Evolutionary conservation across 1,140 invertebrate species (phyloP).

Genomic region (Helicoverpa zea): DNA sequence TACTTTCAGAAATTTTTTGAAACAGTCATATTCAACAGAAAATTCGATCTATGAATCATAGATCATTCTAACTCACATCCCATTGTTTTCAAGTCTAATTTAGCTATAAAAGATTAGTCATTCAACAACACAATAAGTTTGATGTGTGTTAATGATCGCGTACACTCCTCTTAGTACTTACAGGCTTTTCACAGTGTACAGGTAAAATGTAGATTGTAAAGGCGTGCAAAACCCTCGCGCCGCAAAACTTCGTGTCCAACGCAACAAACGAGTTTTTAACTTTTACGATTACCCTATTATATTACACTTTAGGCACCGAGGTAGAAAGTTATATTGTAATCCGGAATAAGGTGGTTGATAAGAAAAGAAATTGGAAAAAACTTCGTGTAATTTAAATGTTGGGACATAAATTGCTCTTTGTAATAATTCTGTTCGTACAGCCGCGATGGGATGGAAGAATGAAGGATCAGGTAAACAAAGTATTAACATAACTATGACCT

Average conservation of each 20-base stretch:
- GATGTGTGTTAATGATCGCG: too few species aligned
- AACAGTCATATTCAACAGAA: too few species aligned
- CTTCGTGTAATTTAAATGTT: constrained; percentile 25
- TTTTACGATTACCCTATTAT: constrained; percentile 60
- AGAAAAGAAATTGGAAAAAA: constrained; percentile 21
- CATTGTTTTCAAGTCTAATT: too few species aligned
- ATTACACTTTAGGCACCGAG: constrained; percentile 29
- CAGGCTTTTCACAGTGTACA: constrained; percentile 15
- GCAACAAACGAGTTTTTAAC: constrained; percentile 66
- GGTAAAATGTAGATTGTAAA: constrained; percentile 55
- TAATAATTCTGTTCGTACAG: not conserved
- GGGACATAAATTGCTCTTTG: constrained; percentile 8
- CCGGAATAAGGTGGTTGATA: constrained; percentile 23
- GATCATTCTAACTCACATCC: too few species aligned
- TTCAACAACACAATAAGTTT: too few species aligned
- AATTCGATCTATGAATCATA: too few species aligned
- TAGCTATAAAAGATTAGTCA: too few species aligned
- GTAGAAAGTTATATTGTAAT: constrained; percentile 26
- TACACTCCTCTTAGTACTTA: too few species aligned
- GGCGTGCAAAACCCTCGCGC: constrained; percentile 2
- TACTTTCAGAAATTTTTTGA: too few species aligned
- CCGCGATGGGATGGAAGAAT: too few species aligned
- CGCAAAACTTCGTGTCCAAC: constrained; percentile 46
- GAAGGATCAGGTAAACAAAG: too few species aligned
- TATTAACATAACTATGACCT: too few species aligned